Evolutionary conservation across 1,140 invertebrate species (phyloP).

Genomic region (Aphis gossypii): DNA sequence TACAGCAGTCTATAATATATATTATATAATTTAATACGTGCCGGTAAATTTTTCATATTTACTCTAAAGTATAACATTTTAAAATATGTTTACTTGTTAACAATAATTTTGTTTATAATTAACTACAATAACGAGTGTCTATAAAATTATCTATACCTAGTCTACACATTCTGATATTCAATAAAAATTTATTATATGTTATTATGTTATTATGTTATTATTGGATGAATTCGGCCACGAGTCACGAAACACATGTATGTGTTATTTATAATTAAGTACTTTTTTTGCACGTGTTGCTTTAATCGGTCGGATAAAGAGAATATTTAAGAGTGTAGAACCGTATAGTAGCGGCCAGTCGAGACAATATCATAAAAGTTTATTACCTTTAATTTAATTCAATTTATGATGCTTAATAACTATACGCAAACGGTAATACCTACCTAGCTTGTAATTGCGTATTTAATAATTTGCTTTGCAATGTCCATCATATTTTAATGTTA

Average conservation of each 20-base stretch:
- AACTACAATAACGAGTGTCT: background rate
- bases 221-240: background rate
- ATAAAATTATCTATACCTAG: background rate
- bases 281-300: background rate
- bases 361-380: background rate
- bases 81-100: no score
- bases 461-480: background rate
- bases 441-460: background rate
- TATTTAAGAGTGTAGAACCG: background rate
- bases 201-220: background rate
- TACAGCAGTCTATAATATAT: no score
- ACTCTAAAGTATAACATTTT: no score
- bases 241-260: background rate
- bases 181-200: background rate
- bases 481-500: background rate
- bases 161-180: background rate
- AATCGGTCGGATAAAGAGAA: background rate
- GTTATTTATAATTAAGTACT: background rate
- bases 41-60: no score
- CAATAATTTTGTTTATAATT: no score
- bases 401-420: background rate
- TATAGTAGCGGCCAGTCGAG: background rate
- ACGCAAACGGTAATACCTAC: background rate
- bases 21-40: no score
- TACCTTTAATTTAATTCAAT: background rate